phyloP scores from a whole-genome alignment of 2,113 vertebrate genomes.

The Puffinus mauretanicus region DNA sequence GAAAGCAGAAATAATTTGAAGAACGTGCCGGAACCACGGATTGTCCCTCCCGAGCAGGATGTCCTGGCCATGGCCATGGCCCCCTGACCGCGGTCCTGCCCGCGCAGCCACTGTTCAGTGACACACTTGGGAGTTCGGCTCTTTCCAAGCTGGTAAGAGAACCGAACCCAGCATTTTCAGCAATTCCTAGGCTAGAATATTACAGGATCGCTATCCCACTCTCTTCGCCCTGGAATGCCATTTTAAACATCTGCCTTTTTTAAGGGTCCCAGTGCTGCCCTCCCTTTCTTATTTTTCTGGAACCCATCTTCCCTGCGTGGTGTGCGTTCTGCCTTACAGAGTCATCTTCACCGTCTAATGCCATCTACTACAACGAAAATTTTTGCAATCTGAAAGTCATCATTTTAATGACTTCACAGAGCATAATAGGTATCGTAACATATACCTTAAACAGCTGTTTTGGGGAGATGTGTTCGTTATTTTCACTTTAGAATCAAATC shows the following conservation, averaged over 20 bases:
- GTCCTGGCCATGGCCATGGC: background rate
- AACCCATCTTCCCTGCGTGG: background rate
- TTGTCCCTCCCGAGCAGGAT: background rate
- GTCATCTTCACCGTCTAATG: background rate
- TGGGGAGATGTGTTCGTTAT: background rate
- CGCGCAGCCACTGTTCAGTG: rapidly evolving
- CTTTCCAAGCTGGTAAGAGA: background rate
- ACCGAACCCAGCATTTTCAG: background rate
- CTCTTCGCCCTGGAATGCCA: background rate
- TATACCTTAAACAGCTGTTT: background rate
- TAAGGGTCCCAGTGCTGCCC: background rate
- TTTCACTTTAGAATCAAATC: background rate
- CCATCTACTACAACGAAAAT: background rate
- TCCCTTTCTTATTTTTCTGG: background rate
- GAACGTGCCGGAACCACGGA: rapidly evolving
- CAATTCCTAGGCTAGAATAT: background rate
- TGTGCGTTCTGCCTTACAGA: background rate
- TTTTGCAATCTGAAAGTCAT: background rate
- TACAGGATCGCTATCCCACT: no score
- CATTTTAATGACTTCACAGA: background rate
- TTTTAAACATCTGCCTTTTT: background rate
- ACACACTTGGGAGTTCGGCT: background rate
- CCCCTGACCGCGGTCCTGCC: background rate
- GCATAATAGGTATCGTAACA: background rate
- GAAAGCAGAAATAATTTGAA: background rate